Evolutionary conservation across 2,113 vertebrate species (phyloP).

Genomic region (Phylloscopus trochiloides): DNA sequence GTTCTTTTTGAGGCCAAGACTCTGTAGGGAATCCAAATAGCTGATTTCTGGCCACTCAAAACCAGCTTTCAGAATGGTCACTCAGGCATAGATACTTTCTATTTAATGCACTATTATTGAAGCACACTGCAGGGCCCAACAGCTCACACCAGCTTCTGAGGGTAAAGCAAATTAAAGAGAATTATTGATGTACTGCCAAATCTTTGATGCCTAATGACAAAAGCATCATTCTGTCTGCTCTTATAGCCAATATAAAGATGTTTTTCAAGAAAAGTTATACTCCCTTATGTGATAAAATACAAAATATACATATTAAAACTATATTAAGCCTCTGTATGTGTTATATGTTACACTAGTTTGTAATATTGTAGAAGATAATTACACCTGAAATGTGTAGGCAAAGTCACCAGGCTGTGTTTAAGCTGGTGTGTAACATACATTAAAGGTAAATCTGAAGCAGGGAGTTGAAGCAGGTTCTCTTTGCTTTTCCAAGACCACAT

Average conservation of each 20-base stretch:
- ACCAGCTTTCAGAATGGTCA: constrained; percentile 46
- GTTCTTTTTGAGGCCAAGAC: constrained; percentile 32
- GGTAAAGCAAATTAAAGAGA: constrained; percentile 87
- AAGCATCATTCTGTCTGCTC: constrained; percentile 82
- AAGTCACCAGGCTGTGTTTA: neutral
- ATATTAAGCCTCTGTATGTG: neutral
- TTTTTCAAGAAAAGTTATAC: constrained; percentile 40
- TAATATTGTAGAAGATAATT: neutral
- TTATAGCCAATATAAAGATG: constrained; percentile 76
- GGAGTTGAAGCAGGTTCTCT: neutral
- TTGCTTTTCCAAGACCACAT: neutral
- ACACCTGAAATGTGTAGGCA: neutral
- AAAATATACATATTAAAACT: neutral
- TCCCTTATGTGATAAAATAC: neutral
- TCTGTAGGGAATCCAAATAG: constrained; percentile 28
- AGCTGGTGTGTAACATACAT: neutral
- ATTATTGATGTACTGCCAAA: constrained; percentile 89
- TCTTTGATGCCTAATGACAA: constrained; percentile 89
- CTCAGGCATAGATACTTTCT: constrained; percentile 37
- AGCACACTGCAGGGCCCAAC: constrained; percentile 20
- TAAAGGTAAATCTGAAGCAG: neutral
- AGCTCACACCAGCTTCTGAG: constrained; percentile 76
- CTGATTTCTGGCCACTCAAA: constrained; percentile 23
- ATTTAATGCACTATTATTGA: constrained; percentile 52
- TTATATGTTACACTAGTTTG: neutral